phyloP scores from a whole-genome alignment of 2,797 vertebrate species.

The Antennarius maculatus region DNA sequence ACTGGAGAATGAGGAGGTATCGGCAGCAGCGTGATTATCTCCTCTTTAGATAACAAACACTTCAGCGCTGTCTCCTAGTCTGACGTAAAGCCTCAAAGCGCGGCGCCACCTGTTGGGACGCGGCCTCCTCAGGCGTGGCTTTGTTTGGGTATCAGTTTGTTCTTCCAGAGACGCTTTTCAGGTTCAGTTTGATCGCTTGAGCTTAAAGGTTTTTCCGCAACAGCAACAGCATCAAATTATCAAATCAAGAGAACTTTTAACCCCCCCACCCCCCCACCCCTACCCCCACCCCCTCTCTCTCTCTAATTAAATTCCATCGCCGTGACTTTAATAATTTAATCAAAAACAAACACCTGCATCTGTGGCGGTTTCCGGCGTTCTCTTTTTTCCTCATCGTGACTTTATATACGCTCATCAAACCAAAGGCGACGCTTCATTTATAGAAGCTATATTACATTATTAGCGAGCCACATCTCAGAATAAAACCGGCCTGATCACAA shows the following conservation, averaged over 20 bases:
- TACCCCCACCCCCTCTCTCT: too few species aligned
- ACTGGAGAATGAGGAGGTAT: slow-evolving; percentile 7
- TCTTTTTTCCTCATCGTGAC: neutral
- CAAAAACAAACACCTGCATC: neutral
- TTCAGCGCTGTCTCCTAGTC: slow-evolving; percentile 15
- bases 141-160: slow-evolving; percentile 15
- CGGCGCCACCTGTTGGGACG: slow-evolving; percentile 29
- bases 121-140: slow-evolving; percentile 11
- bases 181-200: slow-evolving; percentile 1
- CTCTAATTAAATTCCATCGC: neutral
- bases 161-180: neutral
- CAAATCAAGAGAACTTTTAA: too few species aligned
- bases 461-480: neutral
- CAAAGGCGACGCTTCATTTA: too few species aligned
- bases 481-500: neutral
- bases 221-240: neutral
- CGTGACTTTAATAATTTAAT: neutral
- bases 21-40: slow-evolving; percentile 4
- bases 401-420: neutral
- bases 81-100: slow-evolving; percentile 22
- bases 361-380: neutral
- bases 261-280: too few species aligned
- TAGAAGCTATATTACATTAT: too few species aligned
- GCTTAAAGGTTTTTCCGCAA: slow-evolving; percentile 2
- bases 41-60: slow-evolving; percentile 25